Evolutionary conservation across 2,797 vertebrate genomes (phyloP).

Genomic region (Rhynchotus rufescens): DNA sequence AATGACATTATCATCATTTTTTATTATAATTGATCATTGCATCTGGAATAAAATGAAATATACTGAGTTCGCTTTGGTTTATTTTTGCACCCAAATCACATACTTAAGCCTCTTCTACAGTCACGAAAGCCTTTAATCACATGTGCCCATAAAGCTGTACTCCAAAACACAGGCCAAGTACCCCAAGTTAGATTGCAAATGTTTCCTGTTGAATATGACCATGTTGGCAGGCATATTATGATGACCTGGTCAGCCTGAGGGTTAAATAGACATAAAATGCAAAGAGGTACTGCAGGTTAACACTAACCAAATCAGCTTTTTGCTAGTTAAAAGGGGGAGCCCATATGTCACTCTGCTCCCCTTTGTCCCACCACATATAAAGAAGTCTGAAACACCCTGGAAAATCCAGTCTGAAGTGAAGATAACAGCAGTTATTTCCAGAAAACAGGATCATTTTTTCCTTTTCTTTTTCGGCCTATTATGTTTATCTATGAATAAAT

Average conservation of each 20-base stretch:
- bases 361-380: not conserved
- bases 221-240: not conserved
- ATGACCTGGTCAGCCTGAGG: not conserved
- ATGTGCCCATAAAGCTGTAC: not conserved
- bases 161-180: not conserved
- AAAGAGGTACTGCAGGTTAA: not conserved
- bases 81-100: not conserved
- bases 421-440: not conserved
- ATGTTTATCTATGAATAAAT: not conserved
- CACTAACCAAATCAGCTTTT: not conserved
- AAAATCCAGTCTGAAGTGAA: slow-evolving; percentile 1
- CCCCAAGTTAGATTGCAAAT: not conserved
- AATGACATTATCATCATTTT: not conserved
- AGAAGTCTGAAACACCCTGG: not conserved
- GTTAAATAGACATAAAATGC: not conserved
- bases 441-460: not conserved
- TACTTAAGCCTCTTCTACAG: not conserved
- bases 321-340: not conserved
- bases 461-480: not conserved
- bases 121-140: not conserved
- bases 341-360: not conserved
- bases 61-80: not conserved
- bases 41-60: not conserved
- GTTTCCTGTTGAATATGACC: not conserved
- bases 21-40: not conserved